Conservation (phyloP, 1,140 invertebrate species). For the Cepaea nemoralis region DNA sequence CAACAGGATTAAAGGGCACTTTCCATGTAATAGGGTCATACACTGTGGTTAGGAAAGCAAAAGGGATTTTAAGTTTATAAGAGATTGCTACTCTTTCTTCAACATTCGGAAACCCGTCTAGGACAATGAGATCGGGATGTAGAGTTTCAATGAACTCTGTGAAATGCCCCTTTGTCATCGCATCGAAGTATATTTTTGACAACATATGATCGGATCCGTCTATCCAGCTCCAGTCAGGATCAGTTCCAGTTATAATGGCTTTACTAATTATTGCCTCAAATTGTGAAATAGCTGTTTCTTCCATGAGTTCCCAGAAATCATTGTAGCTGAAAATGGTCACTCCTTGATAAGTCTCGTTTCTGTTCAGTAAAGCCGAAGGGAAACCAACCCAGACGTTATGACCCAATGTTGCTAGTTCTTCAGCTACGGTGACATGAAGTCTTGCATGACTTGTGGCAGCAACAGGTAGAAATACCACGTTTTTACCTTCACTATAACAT, state of each 20-base stretch:
- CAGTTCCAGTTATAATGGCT: neutral
- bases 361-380: constrained; percentile 40
- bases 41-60: constrained; percentile 25
- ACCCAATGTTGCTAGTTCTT: neutral
- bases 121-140: constrained; percentile 29
- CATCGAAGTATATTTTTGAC: neutral
- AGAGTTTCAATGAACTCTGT: neutral
- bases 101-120: constrained; percentile 30
- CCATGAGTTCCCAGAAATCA: constrained; percentile 17
- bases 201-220: neutral
- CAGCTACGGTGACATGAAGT: constrained; percentile 49
- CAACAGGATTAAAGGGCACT: constrained; percentile 5
- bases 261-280: neutral
- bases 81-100: constrained; percentile 32
- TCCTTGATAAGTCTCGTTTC: constrained; percentile 48
- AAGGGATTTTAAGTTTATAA: constrained; percentile 38
- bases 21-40: neutral
- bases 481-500: neutral
- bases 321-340: constrained; percentile 7
- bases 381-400: neutral
- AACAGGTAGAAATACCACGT: constrained; percentile 56
- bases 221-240: neutral
- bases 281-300: neutral
- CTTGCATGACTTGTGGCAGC: constrained; percentile 58
- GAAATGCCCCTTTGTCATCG: neutral